Conservation (phyloP, 2,797 vertebrate species). For the Oryzias sinensis region DNA sequence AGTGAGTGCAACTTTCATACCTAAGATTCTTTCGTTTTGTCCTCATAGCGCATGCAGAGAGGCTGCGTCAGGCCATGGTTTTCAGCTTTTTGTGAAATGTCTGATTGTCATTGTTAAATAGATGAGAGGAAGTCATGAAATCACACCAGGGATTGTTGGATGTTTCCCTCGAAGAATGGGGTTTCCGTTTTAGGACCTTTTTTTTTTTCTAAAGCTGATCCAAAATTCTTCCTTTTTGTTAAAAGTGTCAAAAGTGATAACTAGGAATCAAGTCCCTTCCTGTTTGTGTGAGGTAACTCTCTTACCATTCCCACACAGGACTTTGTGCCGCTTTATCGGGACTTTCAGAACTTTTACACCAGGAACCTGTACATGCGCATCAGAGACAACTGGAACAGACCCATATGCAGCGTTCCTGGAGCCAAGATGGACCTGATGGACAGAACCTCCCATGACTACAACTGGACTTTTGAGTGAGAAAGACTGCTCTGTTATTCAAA, state of each 20-base stretch:
- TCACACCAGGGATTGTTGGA: background rate
- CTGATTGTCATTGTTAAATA: constrained; percentile 43
- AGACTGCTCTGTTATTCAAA: background rate
- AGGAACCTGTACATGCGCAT: constrained; percentile 95
- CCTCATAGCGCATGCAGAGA: constrained; percentile 1
- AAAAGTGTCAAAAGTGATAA: no score
- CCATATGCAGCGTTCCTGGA: constrained; percentile 89
- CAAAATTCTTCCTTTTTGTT: background rate
- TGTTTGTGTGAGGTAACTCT: constrained; percentile 2
- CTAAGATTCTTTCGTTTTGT: no score
- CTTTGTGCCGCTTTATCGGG: constrained; percentile 94
- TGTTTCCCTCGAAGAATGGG: constrained; percentile 22
- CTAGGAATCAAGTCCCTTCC: background rate
- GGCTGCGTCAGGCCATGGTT: constrained; percentile 28
- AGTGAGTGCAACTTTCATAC: no score
- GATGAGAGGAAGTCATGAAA: constrained; percentile 27
- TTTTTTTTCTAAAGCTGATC: no score
- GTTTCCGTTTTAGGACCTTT: background rate
- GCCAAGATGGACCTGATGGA: constrained; percentile 90
- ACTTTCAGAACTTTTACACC: constrained; percentile 95
- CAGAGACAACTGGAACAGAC: constrained; percentile 92
- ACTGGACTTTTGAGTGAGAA: constrained; percentile 95
- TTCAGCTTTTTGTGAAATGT: constrained; percentile 28
- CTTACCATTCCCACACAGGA: constrained; percentile 72
- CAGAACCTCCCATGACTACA: constrained; percentile 85